phyloP scores from a whole-genome alignment of 2,888 invertebrate genomes.

The Cryptus armator region DNA sequence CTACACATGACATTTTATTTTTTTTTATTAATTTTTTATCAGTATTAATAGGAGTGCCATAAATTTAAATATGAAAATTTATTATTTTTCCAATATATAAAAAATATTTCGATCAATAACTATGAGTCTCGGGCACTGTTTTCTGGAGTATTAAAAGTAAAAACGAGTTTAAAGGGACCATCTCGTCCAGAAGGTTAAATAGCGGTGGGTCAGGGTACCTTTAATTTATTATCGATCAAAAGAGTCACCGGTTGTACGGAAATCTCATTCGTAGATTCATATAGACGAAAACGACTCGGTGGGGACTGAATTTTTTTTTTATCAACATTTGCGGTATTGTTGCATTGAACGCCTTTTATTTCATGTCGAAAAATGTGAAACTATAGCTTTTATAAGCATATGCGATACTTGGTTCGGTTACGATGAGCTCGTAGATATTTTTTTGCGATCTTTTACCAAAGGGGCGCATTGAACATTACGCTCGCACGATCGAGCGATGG shows the following conservation, averaged over 20 bases:
- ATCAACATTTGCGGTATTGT: background rate
- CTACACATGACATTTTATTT: background rate
- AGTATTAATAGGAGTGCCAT: background rate
- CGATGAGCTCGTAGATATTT: background rate
- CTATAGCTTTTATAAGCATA: background rate
- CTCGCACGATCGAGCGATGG: constrained; percentile 26
- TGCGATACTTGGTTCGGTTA: background rate
- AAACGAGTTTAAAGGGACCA: constrained; percentile 9
- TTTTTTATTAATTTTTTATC: background rate
- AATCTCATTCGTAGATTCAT: constrained; percentile 10
- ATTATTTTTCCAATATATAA: background rate
- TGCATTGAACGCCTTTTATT: background rate
- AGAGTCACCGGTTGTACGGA: background rate
- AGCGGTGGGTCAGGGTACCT: constrained; percentile 40
- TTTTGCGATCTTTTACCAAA: background rate
- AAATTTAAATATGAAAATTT: background rate
- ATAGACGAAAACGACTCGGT: background rate
- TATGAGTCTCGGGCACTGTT: background rate
- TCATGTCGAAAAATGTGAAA: background rate
- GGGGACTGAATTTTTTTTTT: background rate
- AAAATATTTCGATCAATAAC: background rate
- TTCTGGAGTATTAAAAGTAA: background rate
- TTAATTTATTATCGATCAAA: constrained; percentile 37
- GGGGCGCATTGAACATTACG: constrained; percentile 28
- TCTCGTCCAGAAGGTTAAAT: constrained; percentile 17